Conservation (phyloP, 2,113 vertebrate species). For the Corapipo altera region DNA sequence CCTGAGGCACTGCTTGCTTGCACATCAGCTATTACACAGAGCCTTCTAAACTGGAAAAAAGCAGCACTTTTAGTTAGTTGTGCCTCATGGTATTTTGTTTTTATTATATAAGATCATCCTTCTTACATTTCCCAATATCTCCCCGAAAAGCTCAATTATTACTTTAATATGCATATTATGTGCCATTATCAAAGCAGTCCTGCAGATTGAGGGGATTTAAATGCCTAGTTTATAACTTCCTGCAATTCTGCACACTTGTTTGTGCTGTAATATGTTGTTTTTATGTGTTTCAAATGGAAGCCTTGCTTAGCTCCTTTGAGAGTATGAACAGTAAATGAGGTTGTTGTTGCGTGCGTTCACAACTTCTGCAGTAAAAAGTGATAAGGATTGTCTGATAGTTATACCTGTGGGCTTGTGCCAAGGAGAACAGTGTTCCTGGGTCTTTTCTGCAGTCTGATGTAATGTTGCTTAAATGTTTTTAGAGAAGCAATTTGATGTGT, state of each 20-base stretch:
- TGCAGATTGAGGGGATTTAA: not conserved
- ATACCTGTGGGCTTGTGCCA: not conserved
- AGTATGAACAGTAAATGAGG: not conserved
- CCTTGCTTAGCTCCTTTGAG: not conserved
- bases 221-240: not conserved
- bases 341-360: not conserved
- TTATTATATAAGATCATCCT: not conserved
- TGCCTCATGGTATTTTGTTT: not conserved
- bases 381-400: not conserved
- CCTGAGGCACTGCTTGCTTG: not conserved
- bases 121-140: not conserved
- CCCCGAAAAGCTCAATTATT: not conserved
- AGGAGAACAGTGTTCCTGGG: not conserved
- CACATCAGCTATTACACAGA: not conserved
- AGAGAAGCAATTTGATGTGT: not conserved
- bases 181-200: not conserved
- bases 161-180: not conserved
- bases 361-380: not conserved
- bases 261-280: not conserved
- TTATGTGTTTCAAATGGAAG: not conserved
- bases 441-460: not conserved
- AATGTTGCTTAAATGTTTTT: slow-evolving; percentile 30
- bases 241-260: not conserved
- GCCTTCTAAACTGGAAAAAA: not conserved
- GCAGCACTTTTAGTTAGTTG: not conserved